These are phyloP conservation scores for Eucera pruinosa DNA, from an alignment of 2,888 invertebrate species.

Conservation along the genomic window DNA sequence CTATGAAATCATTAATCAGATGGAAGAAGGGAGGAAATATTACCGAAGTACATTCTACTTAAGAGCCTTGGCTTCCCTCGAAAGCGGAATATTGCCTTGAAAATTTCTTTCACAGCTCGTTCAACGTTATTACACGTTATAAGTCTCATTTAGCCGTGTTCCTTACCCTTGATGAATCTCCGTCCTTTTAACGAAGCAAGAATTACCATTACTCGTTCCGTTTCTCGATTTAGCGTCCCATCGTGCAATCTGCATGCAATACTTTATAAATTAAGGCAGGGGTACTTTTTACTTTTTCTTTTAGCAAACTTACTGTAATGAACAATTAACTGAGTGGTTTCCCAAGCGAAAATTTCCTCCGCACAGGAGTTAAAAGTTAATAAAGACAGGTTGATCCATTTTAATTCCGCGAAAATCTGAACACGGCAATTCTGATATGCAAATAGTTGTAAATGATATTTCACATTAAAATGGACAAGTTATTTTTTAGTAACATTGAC, in stretches of 20 bases:
- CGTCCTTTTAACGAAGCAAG: slow-evolving; percentile 26
- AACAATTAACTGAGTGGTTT: too few relatives aligned
- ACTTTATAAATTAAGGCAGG: neutral
- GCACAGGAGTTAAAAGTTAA: too few relatives aligned
- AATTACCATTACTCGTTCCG: slow-evolving; percentile 22
- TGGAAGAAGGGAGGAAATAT: slow-evolving; percentile 12
- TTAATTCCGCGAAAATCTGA: too few relatives aligned
- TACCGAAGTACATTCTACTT: slow-evolving; percentile 10
- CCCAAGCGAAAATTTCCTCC: too few relatives aligned
- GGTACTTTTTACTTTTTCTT: neutral
- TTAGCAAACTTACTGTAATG: too few relatives aligned
- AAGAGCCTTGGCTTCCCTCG: slow-evolving; percentile 11
- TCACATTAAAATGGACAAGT: too few relatives aligned
- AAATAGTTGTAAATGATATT: too few relatives aligned
- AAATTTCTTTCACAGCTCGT: slow-evolving; percentile 31
- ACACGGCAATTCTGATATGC: too few relatives aligned
- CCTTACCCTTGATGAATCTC: slow-evolving; percentile 14
- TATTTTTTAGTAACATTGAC: too few relatives aligned
- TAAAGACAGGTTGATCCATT: too few relatives aligned
- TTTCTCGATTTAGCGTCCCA: neutral
- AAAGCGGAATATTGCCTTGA: slow-evolving; percentile 33
- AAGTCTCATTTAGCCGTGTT: slow-evolving; percentile 29
- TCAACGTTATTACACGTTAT: slow-evolving; percentile 33
- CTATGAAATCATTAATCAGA: slow-evolving; percentile 17
- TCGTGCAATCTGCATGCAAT: slow-evolving; percentile 1